phyloP scores from a whole-genome alignment of 2,797 vertebrate species.

The Harpagifer antarcticus region DNA sequence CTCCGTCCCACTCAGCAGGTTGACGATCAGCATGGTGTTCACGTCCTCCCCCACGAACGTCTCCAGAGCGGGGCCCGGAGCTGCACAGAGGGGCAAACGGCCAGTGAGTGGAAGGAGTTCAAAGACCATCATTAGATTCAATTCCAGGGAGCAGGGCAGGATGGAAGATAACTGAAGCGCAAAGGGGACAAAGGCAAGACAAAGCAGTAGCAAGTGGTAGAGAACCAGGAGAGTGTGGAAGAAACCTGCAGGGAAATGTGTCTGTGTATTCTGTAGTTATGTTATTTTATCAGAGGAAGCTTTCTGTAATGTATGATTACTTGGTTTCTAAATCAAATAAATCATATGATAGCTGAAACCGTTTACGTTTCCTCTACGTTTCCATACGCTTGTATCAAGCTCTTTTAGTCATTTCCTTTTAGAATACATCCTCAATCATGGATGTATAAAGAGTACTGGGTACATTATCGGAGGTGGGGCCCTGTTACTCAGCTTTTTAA shows the following conservation, averaged over 20 bases:
- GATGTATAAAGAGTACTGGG: no score
- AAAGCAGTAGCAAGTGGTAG: no score
- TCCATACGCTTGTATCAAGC: no score
- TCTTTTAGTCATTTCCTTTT: no score
- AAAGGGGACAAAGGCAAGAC: background rate
- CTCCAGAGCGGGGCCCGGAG: slow-evolving; percentile 90
- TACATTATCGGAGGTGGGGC: no score
- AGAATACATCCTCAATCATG: no score
- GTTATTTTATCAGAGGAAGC: background rate
- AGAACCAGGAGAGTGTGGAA: background rate
- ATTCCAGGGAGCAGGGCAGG: background rate
- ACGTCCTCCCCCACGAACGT: slow-evolving; percentile 96
- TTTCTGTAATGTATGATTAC: background rate
- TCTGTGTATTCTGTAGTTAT: no score
- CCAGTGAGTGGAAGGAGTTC: background rate
- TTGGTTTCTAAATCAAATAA: no score
- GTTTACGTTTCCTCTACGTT: no score
- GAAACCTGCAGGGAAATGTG: background rate
- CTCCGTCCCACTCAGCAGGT: slow-evolving; percentile 94
- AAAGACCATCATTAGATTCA: slow-evolving; percentile 18
- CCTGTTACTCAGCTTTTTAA: no score
- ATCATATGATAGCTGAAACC: no score
- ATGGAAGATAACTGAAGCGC: background rate
- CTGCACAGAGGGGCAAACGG: slow-evolving; percentile 69
- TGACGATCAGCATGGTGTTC: slow-evolving; percentile 93